A percentile compares a stretch with the other conserved stretches of the same genome.
These are phyloP conservation scores for Sterrhoptilus dennistouni DNA, from an alignment of 2,113 vertebrate genomes.

Conservation along the genomic window DNA sequence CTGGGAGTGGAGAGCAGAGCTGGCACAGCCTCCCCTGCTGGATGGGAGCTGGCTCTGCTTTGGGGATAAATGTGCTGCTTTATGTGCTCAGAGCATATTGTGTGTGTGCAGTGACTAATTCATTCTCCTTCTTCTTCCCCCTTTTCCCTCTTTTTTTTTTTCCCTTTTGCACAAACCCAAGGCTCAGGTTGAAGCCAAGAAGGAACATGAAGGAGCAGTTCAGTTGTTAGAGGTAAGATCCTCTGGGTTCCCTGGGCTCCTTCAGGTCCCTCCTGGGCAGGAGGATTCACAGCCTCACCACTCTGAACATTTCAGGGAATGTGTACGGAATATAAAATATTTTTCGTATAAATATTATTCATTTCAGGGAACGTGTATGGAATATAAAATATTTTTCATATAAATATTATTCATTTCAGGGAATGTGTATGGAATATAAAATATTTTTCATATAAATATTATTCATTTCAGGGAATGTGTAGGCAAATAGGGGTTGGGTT, in stretches of 20 bases:
- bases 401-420: background rate
- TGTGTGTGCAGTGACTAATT: background rate
- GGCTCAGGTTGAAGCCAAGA: slow-evolving; percentile 99
- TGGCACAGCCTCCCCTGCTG: background rate
- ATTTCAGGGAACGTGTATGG: background rate
- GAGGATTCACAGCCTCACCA: background rate
- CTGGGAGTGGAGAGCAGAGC: background rate
- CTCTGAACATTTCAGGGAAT: background rate
- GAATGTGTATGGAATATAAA: background rate
- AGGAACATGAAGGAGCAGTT: slow-evolving; percentile 96
- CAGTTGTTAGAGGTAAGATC: slow-evolving; percentile 95
- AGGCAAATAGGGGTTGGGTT: background rate
- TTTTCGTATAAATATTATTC: too few species aligned
- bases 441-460: too few species aligned
- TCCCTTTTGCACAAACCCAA: background rate
- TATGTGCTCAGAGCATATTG: background rate
- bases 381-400: too few species aligned
- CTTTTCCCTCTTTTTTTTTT: background rate
- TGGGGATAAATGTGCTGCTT: background rate
- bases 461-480: background rate
- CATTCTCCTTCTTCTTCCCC: too few species aligned
- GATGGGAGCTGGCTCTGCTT: background rate
- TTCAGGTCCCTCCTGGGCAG: background rate
- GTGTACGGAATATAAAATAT: too few species aligned
- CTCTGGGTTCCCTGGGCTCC: background rate